Percentiles rank a stretch among this genome's conserved stretches.
Evolutionary conservation across 2,888 invertebrate species (phyloP).

Genomic region (Koerneria pararmatus): DNA sequence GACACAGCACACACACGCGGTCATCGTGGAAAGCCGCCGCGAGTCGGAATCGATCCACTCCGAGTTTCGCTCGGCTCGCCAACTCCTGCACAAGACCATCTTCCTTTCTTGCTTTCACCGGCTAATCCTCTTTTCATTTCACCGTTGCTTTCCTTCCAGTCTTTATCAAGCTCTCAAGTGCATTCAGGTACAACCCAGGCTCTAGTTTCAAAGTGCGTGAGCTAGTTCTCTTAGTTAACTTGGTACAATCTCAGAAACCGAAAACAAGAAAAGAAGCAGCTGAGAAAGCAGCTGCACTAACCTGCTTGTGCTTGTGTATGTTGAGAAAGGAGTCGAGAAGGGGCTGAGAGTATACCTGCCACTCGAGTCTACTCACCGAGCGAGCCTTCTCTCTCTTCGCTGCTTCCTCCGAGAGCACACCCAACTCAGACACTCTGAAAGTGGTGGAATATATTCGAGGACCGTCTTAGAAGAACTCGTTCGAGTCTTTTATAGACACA

Average conservation of each 20-base stretch:
- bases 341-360: conserved; percentile 38
- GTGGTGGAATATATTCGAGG: too few species aligned
- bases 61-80: conserved; percentile 32
- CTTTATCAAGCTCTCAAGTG: too few species aligned
- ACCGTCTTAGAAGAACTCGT: too few species aligned
- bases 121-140: too few species aligned
- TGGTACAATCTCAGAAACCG: conserved; percentile 1
- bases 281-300: conserved; percentile 18
- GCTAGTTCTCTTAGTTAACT: neutral
- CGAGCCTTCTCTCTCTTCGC: conserved; percentile 34
- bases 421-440: too few species aligned
- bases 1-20: conserved; percentile 49
- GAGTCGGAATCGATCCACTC: conserved; percentile 26
- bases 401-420: neutral
- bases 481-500: too few species aligned
- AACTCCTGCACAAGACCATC: conserved; percentile 33
- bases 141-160: too few species aligned
- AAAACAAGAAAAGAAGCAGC: conserved; percentile 8
- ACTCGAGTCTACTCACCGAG: conserved; percentile 70
- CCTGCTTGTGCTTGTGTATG: conserved; percentile 31
- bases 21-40: conserved; percentile 27
- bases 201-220: neutral
- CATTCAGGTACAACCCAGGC: too few species aligned
- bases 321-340: conserved; percentile 37
- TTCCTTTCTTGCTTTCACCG: too few species aligned